phyloP scores from a whole-genome alignment of 1,140 invertebrate species.

The Oncopodura yosiiana region DNA sequence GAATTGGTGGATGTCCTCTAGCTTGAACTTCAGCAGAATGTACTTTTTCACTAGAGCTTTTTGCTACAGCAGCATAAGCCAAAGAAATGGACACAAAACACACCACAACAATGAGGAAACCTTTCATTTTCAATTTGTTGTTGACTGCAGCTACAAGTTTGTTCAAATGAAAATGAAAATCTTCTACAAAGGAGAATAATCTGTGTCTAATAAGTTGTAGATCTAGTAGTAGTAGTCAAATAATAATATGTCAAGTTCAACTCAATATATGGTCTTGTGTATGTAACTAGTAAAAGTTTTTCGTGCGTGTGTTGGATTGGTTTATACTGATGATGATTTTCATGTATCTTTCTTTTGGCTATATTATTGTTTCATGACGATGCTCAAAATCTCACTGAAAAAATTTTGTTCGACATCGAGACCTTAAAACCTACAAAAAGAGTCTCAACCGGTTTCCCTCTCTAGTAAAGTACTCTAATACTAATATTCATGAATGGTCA shows the following conservation, averaged over 20 bases:
- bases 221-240: no score
- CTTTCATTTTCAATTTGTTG: slow-evolving; percentile 6
- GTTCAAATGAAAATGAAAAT: neutral
- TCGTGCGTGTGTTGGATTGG: neutral
- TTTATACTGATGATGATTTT: neutral
- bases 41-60: neutral
- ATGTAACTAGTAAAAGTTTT: no score
- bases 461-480: neutral
- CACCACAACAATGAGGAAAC: neutral
- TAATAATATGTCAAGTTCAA: no score
- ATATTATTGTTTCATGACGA: slow-evolving; percentile 14
- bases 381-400: slow-evolving; percentile 29
- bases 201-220: neutral
- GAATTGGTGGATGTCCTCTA: neutral
- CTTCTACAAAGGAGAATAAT: neutral
- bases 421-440: slow-evolving; percentile 30
- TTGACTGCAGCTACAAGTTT: neutral
- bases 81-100: slow-evolving; percentile 6
- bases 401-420: slow-evolving; percentile 18
- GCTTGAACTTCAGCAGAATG: neutral
- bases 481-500: slow-evolving; percentile 3
- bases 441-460: slow-evolving; percentile 13
- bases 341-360: neutral
- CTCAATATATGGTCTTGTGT: no score
- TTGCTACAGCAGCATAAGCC: neutral